These are phyloP conservation scores for Daktulosphaira vitifoliae DNA, from an alignment of 1,140 invertebrate species.

Conservation along the genomic window DNA sequence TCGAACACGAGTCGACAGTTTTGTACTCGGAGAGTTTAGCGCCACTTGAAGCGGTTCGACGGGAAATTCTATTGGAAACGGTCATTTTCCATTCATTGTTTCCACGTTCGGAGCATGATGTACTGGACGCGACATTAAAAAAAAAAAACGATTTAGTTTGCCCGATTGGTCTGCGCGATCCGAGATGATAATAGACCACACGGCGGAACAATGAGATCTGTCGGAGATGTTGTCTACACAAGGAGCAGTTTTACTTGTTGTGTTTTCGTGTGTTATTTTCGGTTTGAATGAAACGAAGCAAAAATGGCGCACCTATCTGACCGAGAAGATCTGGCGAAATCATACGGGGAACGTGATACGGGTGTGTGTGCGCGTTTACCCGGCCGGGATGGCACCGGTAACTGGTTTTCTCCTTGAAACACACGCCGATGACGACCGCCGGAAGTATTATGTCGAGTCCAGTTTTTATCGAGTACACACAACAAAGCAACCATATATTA, in stretches of 20 bases:
- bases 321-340: constrained; percentile 15
- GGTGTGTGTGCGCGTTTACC: not conserved
- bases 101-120: too few species aligned
- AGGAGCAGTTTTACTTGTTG: too few species aligned
- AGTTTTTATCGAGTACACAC: constrained; percentile 21
- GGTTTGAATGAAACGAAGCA: not conserved
- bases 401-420: constrained; percentile 1
- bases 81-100: too few species aligned
- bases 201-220: constrained; percentile 11
- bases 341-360: constrained; percentile 16
- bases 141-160: not conserved
- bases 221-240: too few species aligned
- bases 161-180: not conserved
- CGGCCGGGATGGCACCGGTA: constrained; percentile 4
- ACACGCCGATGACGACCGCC: constrained; percentile 1
- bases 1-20: too few species aligned
- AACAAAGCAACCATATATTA: not conserved
- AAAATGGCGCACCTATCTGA: constrained; percentile 8
- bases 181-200: constrained; percentile 9
- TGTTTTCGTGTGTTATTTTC: constrained; percentile 3
- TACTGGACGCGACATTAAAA: too few species aligned
- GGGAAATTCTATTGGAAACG: too few species aligned
- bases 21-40: too few species aligned
- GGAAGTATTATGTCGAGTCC: constrained; percentile 32
- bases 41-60: too few species aligned